These are phyloP conservation scores for Brachyistius frenatus DNA, from an alignment of 2,113 vertebrate genomes.

Conservation along the genomic window DNA sequence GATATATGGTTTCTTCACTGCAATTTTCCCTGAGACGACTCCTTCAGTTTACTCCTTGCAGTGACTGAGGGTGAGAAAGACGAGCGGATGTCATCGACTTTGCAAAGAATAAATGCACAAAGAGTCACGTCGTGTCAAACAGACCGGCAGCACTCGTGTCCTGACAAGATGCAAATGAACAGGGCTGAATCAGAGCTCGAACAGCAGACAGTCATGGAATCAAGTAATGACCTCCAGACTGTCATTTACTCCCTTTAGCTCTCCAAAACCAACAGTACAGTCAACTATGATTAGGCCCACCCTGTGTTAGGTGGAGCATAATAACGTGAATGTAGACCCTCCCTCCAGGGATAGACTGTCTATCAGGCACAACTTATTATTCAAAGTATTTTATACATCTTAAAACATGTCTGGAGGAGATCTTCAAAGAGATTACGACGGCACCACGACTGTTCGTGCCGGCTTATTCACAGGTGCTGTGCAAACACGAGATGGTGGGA, in stretches of 20 bases:
- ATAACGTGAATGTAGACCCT: too few species aligned
- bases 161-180: background rate
- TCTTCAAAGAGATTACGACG: too few species aligned
- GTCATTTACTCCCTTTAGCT: background rate
- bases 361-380: too few species aligned
- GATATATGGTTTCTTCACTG: slow-evolving; percentile 10
- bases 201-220: background rate
- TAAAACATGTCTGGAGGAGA: too few species aligned
- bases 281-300: too few species aligned
- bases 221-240: background rate
- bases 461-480: background rate
- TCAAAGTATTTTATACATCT: too few species aligned
- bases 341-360: too few species aligned
- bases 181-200: background rate
- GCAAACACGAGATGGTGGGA: background rate
- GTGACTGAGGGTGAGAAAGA: background rate
- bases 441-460: background rate
- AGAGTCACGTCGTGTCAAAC: background rate
- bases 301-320: too few species aligned
- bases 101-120: background rate
- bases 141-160: background rate
- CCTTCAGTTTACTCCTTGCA: background rate
- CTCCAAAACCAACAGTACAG: too few species aligned
- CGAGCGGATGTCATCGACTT: background rate
- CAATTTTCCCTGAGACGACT: slow-evolving; percentile 16